A percentile compares a stretch with the other conserved stretches of the same genome.
These are phyloP conservation scores for Neelides folsomi DNA, from an alignment of 2,888 invertebrate genomes.

Conservation along the genomic window DNA sequence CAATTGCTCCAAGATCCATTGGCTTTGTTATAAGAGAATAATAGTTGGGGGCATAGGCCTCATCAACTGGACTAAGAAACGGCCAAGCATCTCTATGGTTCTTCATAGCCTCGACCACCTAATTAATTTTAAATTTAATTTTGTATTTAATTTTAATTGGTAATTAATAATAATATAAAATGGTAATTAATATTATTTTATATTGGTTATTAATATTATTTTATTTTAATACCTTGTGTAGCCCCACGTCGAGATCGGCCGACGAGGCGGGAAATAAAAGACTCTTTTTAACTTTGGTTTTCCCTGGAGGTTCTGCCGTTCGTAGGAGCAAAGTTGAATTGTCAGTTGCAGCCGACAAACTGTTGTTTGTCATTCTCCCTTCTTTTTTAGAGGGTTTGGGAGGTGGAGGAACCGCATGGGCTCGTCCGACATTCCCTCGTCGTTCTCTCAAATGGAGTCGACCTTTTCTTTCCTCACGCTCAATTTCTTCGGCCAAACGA, in stretches of 20 bases:
- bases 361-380: background rate
- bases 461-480: constrained; percentile 27
- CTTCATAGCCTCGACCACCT: constrained; percentile 73
- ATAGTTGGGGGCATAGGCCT: constrained; percentile 76
- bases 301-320: no score
- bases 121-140: constrained; percentile 77
- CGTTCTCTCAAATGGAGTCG: constrained; percentile 27
- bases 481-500: constrained; percentile 29
- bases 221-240: no score
- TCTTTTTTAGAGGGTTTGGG: background rate
- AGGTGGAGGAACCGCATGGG: background rate
- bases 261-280: no score
- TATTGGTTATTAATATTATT: no score
- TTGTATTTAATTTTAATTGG: constrained; percentile 51
- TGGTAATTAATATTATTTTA: no score
- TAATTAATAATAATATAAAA: no score
- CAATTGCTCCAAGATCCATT: constrained; percentile 79
- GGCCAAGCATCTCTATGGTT: constrained; percentile 89
- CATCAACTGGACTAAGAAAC: constrained; percentile 82
- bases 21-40: constrained; percentile 53
- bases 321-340: background rate
- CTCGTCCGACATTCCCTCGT: constrained; percentile 17
- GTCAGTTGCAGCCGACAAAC: background rate
- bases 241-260: no score
- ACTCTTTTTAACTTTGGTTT: background rate